Evolutionary conservation across 2,797 vertebrate genomes (phyloP), one percentile per base, ranked within the genome.

Genomic region (Monodelphis domestica): DNA sequence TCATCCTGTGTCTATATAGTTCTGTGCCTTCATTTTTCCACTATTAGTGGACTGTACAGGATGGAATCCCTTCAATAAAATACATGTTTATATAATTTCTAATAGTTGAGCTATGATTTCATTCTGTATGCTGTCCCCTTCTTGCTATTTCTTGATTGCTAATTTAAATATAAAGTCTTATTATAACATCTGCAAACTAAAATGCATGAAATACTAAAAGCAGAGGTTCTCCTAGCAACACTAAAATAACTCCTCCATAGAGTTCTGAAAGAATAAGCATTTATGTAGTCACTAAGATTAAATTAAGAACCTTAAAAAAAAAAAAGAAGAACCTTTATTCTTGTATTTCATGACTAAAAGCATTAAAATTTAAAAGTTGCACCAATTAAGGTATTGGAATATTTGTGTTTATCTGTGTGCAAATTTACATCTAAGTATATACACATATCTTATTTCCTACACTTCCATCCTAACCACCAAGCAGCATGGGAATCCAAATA

Each of bases 41-140:
- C 1, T 95, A n/a, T 11, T 93, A 88, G 70, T 57, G 3, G 90
- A 2, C 89, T 93, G 3, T 54, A 93, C 70, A 89, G 95, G 93
- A 96, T 5, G 0, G 30, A 96, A 63, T 88, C 89, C 38, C 45
- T 91, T 91, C 55, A 88, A 91, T 53, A 90, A 95, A 95, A 94
- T 3, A 70, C 12, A 57, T 54, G 88, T 91, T 94, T 54, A 70
- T 89, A 55, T 89, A 93, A 96, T 4, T 52, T 30, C 38, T 78
- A 33, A 88, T 88, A 93, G 7, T 70, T 89, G 90, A 84, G 24
- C 21, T 54, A 90, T 28, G 33, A 63, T 89, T 93, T 91, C 21
- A 54, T 94, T 92, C 38, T 94, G 56, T n/a, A 33, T 90, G 55
- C 53, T 55, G 0, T 89, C 33, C 52, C 38, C 33, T 93, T 55